Evolutionary conservation across 2,888 invertebrate genomes (phyloP), one percentile per base, ranked within the genome.

Genomic region (Melangyna quadrimaculata): DNA sequence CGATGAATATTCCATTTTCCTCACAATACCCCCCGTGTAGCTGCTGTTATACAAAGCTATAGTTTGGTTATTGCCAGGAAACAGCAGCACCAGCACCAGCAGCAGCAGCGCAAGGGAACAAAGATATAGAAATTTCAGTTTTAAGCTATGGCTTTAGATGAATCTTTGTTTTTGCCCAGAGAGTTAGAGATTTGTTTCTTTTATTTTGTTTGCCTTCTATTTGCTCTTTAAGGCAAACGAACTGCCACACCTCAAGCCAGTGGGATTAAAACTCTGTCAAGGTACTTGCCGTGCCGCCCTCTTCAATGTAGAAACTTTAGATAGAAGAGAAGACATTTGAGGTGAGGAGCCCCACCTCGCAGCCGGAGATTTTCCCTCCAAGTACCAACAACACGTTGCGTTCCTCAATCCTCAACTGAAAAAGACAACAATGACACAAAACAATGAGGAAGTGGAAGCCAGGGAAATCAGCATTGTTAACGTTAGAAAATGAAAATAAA

Each of bases 391-490:
- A 67, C 40, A 19, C 48, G 72, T 65, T 81, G 80, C 24, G 55
- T 59, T 65, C 43, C 61, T 29, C 65, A 72, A 55, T 65, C 43
- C 61, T 29, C 65, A 72, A 55, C 71, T 71, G 70, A 37, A 74
- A 84, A 84, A 79, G 71, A 84, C 74, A 84, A 61, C 84, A 72
- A 72, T 67, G 37, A 55, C 65, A 73, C 71, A 75, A 75, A 84
- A 80, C 80, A 84, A 84, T 84, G 84, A 84, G 84, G 84, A 84
- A 80, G 72, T 84, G 80, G 84, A 80, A 84, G 84, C 75, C 67
- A 79, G 80, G 75, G 75, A 84, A 80, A 84, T 84, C 84, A 77
- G 80, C 63, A 75, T 77, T 80, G 84, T 80, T 80, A 79, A 67
- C 72, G 75, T 61, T 55, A 29, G 57, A 65, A 48, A n/a, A n/a